Conservation (phyloP, 2,888 invertebrate species). For the Globia sparganii region DNA sequence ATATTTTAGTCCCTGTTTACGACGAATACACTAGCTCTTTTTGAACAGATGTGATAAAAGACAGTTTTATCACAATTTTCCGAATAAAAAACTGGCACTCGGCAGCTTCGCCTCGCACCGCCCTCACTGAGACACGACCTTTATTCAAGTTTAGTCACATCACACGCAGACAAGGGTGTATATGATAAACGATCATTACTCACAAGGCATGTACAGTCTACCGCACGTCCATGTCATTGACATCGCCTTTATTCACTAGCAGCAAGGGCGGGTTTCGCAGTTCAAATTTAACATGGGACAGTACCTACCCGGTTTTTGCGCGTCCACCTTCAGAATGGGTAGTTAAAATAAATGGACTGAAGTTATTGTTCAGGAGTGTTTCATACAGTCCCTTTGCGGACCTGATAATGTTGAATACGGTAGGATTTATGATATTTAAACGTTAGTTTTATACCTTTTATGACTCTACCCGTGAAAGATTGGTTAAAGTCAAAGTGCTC, state of each 20-base stretch:
- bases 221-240: neutral
- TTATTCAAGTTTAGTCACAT: slow-evolving; percentile 38
- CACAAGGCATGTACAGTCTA: slow-evolving; percentile 15
- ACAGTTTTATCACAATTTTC: neutral
- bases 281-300: neutral
- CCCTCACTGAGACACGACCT: slow-evolving; percentile 7
- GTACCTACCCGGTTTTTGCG: slow-evolving; percentile 36
- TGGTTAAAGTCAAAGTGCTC: neutral
- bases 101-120: slow-evolving; percentile 13
- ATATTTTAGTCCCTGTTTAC: too few relatives aligned
- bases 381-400: slow-evolving; percentile 6
- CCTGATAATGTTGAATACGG: slow-evolving; percentile 8
- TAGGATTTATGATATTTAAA: neutral
- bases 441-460: neutral
- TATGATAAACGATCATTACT: slow-evolving; percentile 54
- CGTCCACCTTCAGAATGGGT: slow-evolving; percentile 20
- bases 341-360: slow-evolving; percentile 46
- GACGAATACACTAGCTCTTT: too few relatives aligned
- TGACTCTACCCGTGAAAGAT: neutral
- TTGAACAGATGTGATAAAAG: too few relatives aligned
- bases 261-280: neutral
- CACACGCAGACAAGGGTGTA: slow-evolving; percentile 51
- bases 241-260: neutral
- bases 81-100: neutral
- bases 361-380: slow-evolving; percentile 28